Evolutionary conservation across 2,888 invertebrate genomes (phyloP), one percentile per base, ranked within the genome.

Genomic region (Amphipoea lucens): DNA sequence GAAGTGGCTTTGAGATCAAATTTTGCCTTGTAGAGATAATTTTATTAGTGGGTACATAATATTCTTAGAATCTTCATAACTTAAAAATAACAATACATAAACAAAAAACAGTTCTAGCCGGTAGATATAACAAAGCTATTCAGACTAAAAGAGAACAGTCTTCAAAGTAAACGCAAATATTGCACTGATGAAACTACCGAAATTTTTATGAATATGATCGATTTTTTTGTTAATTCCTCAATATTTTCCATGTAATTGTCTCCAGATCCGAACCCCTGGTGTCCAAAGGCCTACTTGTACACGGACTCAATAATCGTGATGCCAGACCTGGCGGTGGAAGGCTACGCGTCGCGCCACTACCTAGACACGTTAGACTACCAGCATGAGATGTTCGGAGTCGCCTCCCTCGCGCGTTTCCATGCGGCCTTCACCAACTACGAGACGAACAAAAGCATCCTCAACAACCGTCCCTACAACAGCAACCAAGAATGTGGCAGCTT

Each of bases 401-500:
- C 92, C 0, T 87, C 95, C 4, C 45, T 96, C 6, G 96, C 96
- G 1, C 92, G 93, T 23, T 96, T 95, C 84, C 96, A 96, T 88
- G 96, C 96, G 0, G 92, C 94, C 4, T 93, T 92, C 84, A 92
- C 94, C 40, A 94, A 95, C 89, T 93, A 93, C 80, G 93, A 93
- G 79, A 93, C 94, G 0, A 87, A 86, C 40, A 93, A 91, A 79
- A 88, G 74, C 65, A 76, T 83, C 42, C 76, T 82, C 36, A 76
- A 65, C 20, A 84, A 79, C 2, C 85, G 76, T 0, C 83, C 90
- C 0, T 94, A 92, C 86, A 90, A 88, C 76, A 89, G 94, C 54
- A 81, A 93, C 17, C 82, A 93, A 17, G 91, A 94, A 36, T 83
- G 93, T 84, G 90, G 87, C 0, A 81, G 92, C 48, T 57, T 94